phyloP scores from a whole-genome alignment of 2,888 invertebrate genomes.

The Thyatira batis region DNA sequence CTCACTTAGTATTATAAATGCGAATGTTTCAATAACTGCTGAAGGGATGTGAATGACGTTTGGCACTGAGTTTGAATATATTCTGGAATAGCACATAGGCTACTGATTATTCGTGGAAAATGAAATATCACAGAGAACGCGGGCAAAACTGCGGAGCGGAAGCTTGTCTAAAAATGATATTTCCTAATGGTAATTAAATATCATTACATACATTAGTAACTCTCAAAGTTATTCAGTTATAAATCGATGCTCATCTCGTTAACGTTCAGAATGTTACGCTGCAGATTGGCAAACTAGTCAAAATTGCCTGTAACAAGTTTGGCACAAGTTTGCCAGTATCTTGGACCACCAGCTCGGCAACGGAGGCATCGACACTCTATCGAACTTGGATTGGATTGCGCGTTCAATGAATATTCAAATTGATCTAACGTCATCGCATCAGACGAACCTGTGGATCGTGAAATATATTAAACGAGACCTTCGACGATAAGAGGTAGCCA shows the following conservation, averaged over 20 bases:
- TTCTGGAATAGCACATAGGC: no score
- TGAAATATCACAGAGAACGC: no score
- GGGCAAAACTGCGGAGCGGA: no score
- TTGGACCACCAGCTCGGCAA: constrained; percentile 27
- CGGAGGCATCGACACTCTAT: constrained; percentile 34
- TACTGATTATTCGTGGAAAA: no score
- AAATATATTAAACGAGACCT: background rate
- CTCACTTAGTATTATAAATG: no score
- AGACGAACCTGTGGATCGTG: background rate
- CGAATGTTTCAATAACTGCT: no score
- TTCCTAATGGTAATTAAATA: no score
- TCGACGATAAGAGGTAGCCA: no score
- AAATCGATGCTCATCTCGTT: constrained; percentile 24
- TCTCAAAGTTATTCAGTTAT: constrained; percentile 4
- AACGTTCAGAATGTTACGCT: constrained; percentile 35
- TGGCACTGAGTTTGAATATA: no score
- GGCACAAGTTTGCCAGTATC: constrained; percentile 37
- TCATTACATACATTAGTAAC: background rate
- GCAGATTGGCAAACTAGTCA: constrained; percentile 35
- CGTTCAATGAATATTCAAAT: constrained; percentile 48
- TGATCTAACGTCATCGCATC: constrained; percentile 21
- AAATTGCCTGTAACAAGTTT: constrained; percentile 41
- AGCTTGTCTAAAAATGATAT: no score
- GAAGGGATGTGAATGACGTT: no score
- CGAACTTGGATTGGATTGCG: constrained; percentile 28